Conservation (phyloP, 1,140 invertebrate species). For the Coenobita brevimanus region DNA sequence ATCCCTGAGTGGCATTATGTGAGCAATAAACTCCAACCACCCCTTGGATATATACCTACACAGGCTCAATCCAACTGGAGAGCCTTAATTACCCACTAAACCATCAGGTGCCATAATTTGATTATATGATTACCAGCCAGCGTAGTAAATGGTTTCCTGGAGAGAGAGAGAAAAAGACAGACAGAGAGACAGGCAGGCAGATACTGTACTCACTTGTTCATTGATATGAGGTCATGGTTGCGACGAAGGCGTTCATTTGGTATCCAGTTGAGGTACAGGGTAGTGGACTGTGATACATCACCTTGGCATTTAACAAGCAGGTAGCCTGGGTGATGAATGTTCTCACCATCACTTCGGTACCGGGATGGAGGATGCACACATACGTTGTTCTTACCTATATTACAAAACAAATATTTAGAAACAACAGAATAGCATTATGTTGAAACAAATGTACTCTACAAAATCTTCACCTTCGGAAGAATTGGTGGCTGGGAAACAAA, state of each 20-base stretch:
- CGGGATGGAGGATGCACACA: slow-evolving; percentile 94
- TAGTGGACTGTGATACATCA: slow-evolving; percentile 80
- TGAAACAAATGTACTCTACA: neutral
- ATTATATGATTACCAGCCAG: no score
- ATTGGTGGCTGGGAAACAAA: no score
- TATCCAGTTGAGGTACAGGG: slow-evolving; percentile 93
- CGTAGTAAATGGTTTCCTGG: no score
- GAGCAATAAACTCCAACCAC: no score
- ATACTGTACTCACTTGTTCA: slow-evolving; percentile 47
- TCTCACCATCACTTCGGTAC: slow-evolving; percentile 84
- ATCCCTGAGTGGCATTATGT: no score
- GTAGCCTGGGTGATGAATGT: slow-evolving; percentile 93
- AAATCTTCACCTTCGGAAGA: neutral
- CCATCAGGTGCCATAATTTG: no score
- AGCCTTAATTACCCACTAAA: no score
- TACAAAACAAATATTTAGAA: no score
- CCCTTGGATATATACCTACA: no score
- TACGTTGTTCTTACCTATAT: slow-evolving; percentile 89
- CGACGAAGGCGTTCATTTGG: slow-evolving; percentile 91
- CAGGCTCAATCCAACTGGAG: no score
- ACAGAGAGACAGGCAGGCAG: no score
- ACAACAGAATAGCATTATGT: neutral
- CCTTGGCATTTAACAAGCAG: slow-evolving; percentile 86
- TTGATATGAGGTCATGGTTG: slow-evolving; percentile 76
- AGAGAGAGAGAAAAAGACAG: no score